Conservation (phyloP, 2,888 invertebrate genomes). For the Epistrophe grossulariae region DNA sequence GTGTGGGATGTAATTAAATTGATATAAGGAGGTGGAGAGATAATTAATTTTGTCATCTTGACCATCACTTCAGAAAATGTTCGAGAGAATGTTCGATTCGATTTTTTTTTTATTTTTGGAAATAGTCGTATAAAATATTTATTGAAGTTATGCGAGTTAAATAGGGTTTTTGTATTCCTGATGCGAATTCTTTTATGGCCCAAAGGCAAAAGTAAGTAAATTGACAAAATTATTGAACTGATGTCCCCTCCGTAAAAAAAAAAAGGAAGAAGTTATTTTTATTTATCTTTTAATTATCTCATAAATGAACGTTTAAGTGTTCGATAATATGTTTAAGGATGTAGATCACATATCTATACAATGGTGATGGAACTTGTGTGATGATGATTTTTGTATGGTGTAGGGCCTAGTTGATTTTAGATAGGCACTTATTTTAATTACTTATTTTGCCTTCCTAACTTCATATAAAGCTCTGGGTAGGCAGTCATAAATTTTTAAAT, state of each 20-base stretch:
- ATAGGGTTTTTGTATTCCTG: slow-evolving; percentile 50
- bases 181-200: slow-evolving; percentile 45
- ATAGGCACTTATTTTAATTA: background rate
- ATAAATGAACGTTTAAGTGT: slow-evolving; percentile 17
- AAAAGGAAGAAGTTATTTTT: slow-evolving; percentile 10
- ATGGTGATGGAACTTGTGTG: background rate
- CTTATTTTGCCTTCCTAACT: background rate
- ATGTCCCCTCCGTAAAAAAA: background rate
- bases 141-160: slow-evolving; percentile 28
- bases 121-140: slow-evolving; percentile 1
- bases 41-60: slow-evolving; percentile 74
- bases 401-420: background rate
- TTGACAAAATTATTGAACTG: slow-evolving; percentile 37
- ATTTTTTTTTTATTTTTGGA: slow-evolving; percentile 10
- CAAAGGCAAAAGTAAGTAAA: background rate
- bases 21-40: slow-evolving; percentile 60
- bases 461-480: too few species aligned
- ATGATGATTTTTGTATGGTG: background rate
- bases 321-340: background rate
- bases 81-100: slow-evolving; percentile 25
- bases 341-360: background rate
- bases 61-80: slow-evolving; percentile 39
- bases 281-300: slow-evolving; percentile 67
- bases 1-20: slow-evolving; percentile 66
- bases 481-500: too few species aligned